These are phyloP conservation scores for Chloromyia formosa DNA, from an alignment of 2,888 invertebrate genomes.

Conservation along the genomic window DNA sequence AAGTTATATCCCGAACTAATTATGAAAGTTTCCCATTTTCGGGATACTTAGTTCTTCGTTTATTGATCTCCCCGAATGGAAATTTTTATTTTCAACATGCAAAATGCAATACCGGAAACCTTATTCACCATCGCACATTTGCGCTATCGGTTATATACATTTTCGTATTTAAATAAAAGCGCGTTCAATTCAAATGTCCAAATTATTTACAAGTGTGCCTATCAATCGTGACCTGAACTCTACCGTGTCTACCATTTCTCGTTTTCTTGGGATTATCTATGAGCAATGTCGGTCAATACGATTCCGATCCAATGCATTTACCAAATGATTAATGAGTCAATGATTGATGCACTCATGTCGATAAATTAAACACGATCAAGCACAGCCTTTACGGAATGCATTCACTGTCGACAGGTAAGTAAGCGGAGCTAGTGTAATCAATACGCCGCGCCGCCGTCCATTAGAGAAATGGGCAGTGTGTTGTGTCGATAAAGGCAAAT, in stretches of 20 bases:
- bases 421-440: too few relatives aligned
- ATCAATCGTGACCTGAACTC: constrained; percentile 8
- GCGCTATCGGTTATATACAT: background rate
- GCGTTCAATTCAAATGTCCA: background rate
- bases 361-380: constrained; percentile 39
- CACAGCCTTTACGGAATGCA: constrained; percentile 20
- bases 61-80: too few relatives aligned
- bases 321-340: constrained; percentile 35
- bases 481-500: constrained; percentile 35
- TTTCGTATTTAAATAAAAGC: background rate
- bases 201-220: background rate
- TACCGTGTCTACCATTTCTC: background rate
- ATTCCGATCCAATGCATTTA: constrained; percentile 1
- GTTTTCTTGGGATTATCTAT: background rate
- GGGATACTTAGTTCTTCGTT: too few relatives aligned
- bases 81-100: too few relatives aligned
- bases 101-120: too few relatives aligned
- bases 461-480: background rate
- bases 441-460: background rate
- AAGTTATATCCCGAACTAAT: too few relatives aligned
- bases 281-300: constrained; percentile 8
- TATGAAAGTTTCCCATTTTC: too few relatives aligned
- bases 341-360: constrained; percentile 40
- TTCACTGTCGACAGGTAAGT: constrained; percentile 14
- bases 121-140: background rate